Evolutionary conservation across 2,888 invertebrate species (phyloP), one percentile per base, ranked within the genome.

Genomic region (Prosopocoilus inquinatus): DNA sequence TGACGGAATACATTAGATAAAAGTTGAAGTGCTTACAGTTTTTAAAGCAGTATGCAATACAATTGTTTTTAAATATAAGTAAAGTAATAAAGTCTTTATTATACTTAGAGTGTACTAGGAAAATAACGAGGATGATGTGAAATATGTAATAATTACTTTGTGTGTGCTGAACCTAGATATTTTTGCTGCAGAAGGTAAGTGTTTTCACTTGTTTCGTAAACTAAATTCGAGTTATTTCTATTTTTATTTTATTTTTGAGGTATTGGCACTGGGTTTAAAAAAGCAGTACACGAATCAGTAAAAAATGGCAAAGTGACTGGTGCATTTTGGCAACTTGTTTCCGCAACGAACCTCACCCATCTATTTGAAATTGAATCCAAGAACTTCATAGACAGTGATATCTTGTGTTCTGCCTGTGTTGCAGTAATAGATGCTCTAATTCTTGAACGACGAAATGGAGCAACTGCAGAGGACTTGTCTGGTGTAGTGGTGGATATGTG

Each of bases 401-500:
- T 78, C 1, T 76, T 78, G 44, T 84, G 84, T 57, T 66, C 79
- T 16, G 53, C 81, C 59, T 85, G 84, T 63, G 74, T 78, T 12
- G 76, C 79, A 38, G 68, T 75, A 0, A 66, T 81, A 34, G 68
- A 71, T 13, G 71, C 77, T 0, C 64, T 79, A 1, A 72, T 82
- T 4, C 66, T 77, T 1, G 73, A 77, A 7, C 73, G 82, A 7
- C 79, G 80, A 0, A 77, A 80, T 0, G 83, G 83, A 0, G 73
- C 75, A 9, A 69, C 80, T 0, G 76, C 78, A 32, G 76, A 82
- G 20, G 68, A 78, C 9, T 70, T 86, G 15, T 71, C 71, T 2
- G 52, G 67, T 0, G 65, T 78, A 0, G 67, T 82, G 0, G 68
- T 79, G 12, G 78, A 77, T 3, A 65, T 87, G 0, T 90, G 90